Evolutionary conservation across 2,888 invertebrate genomes (phyloP).

Genomic region (Himalopsyche kuldschensis): DNA sequence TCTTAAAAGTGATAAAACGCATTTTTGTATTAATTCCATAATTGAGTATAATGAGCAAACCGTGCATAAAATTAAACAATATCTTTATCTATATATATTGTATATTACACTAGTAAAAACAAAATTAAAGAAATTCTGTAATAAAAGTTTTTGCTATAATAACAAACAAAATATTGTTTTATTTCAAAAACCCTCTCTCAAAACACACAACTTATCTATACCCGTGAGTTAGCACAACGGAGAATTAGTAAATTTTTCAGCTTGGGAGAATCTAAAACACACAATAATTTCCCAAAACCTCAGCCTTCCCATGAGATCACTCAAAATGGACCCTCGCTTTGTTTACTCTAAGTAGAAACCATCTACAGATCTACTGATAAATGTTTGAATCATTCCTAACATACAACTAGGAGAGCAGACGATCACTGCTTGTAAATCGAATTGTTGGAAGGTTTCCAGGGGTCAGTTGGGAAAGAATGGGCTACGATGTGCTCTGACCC

Average conservation of each 20-base stretch:
- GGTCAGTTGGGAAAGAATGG: conserved; percentile 10
- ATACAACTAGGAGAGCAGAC: conserved; percentile 5
- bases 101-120: too few relatives aligned
- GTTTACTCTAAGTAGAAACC: background rate
- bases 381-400: conserved; percentile 7
- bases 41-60: too few relatives aligned
- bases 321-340: conserved; percentile 1
- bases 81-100: too few relatives aligned
- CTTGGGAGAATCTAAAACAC: background rate
- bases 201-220: background rate
- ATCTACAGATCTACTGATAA: background rate
- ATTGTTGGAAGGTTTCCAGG: conserved; percentile 2
- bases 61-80: too few relatives aligned
- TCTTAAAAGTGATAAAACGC: too few relatives aligned
- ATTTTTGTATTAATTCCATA: too few relatives aligned
- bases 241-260: background rate
- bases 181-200: background rate
- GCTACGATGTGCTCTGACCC: conserved; percentile 3
- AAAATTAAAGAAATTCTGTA: too few relatives aligned
- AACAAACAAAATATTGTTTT: too few relatives aligned
- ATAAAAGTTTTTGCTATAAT: too few relatives aligned
- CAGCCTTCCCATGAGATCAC: background rate
- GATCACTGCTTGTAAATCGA: conserved; percentile 20
- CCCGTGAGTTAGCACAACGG: background rate
- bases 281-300: background rate